Conservation (phyloP, 2,113 vertebrate species). For the Siphamia tubifer region DNA sequence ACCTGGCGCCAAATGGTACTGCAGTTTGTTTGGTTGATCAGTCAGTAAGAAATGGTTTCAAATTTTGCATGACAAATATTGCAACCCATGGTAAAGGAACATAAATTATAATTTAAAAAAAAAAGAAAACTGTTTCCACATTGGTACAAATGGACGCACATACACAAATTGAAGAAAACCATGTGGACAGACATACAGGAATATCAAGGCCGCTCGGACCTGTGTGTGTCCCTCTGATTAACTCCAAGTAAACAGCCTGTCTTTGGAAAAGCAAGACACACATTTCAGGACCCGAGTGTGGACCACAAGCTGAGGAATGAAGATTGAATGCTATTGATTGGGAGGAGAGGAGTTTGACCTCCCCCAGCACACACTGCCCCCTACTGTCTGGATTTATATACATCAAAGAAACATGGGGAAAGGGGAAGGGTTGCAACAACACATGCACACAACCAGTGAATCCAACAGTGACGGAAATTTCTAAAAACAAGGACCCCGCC, state of each 20-base stretch:
- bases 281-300: slow-evolving; percentile 66
- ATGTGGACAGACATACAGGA: slow-evolving; percentile 66
- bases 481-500: slow-evolving; percentile 79
- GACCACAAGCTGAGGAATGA: slow-evolving; percentile 73
- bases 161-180: slow-evolving; percentile 68
- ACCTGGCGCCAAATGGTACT: slow-evolving; percentile 55
- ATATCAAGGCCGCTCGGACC: slow-evolving; percentile 59
- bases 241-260: slow-evolving; percentile 78
- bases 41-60: slow-evolving; percentile 70
- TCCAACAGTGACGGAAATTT: slow-evolving; percentile 79
- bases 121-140: slow-evolving; percentile 62
- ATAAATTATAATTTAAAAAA: too few relatives aligned
- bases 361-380: slow-evolving; percentile 76
- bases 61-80: slow-evolving; percentile 75
- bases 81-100: slow-evolving; percentile 75
- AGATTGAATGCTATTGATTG: slow-evolving; percentile 74
- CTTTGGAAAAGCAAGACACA: slow-evolving; percentile 81
- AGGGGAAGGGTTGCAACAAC: slow-evolving; percentile 75
- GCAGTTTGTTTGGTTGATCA: slow-evolving; percentile 60
- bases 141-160: slow-evolving; percentile 73
- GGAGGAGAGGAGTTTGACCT: slow-evolving; percentile 74
- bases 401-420: slow-evolving; percentile 73
- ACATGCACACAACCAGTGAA: slow-evolving; percentile 84
- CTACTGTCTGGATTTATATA: slow-evolving; percentile 80
- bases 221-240: slow-evolving; percentile 79